Base-by-base conservation (phyloP, 2,888 invertebrate genomes). In the Adineta ricciae region DNA sequence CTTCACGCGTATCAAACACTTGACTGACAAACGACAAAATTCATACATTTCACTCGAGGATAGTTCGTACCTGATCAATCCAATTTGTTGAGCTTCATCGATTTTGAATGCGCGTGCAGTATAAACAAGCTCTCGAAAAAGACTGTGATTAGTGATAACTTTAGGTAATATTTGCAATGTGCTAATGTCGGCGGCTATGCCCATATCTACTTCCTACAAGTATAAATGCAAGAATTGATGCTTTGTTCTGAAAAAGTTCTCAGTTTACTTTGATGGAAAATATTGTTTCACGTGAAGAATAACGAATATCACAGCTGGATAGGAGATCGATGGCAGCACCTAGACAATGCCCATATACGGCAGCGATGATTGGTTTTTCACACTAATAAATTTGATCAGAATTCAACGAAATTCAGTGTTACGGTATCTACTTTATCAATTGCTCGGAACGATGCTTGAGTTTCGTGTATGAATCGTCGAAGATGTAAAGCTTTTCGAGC, bases 111-210 rank as follows among this genome's bases (percentile, higher is more conserved):
- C 94, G 56, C 97, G 92, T 0, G 94, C 96, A 0, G 97, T 96
- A 88, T 93, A 95, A 86, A 95, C 94, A 0, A 98, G 91, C 89
- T 99, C 99, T 36, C 96, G 92, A 0, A 93, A 94, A 86, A 95
- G 92, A 87, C 97, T 96, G 54, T 94, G 93, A 88, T 94, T 96
- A 36, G 96, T 96, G 49, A 97, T 92, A 7, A 95, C 91, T 92
- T 95, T 96, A 2, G 97, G 97, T 32, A 99, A 91, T 87, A 97
- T 93, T 90, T 98, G 98, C 64, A 99, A 91, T 0, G 94, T 94
- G 0, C 98, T 98, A 0, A 98, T 95, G 91, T 99, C 99, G 7
- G 98, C 96, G 5, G 97, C 96, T 90, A 99, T 92, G 0, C 98
- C 99, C 50, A 92, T 86, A 85, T 91, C 91, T 8, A 46, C 46